Evolutionary conservation across 2,888 invertebrate species (phyloP).

Genomic region (Platycheirus albimanus): DNA sequence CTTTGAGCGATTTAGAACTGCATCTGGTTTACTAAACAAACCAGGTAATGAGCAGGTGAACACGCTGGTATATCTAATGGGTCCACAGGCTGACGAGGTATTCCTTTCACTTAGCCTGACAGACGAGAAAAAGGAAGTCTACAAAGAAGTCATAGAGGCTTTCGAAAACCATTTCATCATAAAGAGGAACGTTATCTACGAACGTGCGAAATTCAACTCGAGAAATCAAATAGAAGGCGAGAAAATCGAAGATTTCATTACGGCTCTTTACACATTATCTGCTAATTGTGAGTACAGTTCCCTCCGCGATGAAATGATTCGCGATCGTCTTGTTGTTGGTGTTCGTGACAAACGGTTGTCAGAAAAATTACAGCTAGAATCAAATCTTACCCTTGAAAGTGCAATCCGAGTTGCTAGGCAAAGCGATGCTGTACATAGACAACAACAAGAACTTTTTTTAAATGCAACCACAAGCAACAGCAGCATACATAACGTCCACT

Average conservation of each 20-base stretch:
- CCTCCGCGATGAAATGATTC: conserved; percentile 42
- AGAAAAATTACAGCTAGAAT: conserved; percentile 42
- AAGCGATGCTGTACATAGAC: conserved; percentile 33
- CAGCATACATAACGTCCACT: conserved; percentile 16
- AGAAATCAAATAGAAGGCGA: conserved; percentile 43
- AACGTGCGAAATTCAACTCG: conserved; percentile 49
- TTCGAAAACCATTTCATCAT: conserved; percentile 48
- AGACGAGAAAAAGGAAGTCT: conserved; percentile 20
- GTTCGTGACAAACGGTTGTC: conserved; percentile 28
- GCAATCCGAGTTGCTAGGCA: conserved; percentile 18
- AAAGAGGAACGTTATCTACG: conserved; percentile 42
- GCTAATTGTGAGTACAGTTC: conserved; percentile 43
- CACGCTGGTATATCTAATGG: conserved; percentile 1
- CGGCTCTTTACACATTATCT: conserved; percentile 41
- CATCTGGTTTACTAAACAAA: too few species aligned
- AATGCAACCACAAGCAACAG: conserved; percentile 15
- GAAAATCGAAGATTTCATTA: conserved; percentile 52
- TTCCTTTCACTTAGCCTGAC: neutral
- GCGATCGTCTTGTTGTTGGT: conserved; percentile 46
- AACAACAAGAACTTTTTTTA: conserved; percentile 25
- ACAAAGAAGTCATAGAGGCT: neutral
- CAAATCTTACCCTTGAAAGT: conserved; percentile 23
- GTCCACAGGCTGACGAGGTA: neutral
- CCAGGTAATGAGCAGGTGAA: too few species aligned
- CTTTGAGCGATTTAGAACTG: too few species aligned